A percentile compares a stretch with the other conserved stretches of the same genome.
Conservation (phyloP, 2,113 vertebrate species). For the Prietella phreatophila region DNA sequence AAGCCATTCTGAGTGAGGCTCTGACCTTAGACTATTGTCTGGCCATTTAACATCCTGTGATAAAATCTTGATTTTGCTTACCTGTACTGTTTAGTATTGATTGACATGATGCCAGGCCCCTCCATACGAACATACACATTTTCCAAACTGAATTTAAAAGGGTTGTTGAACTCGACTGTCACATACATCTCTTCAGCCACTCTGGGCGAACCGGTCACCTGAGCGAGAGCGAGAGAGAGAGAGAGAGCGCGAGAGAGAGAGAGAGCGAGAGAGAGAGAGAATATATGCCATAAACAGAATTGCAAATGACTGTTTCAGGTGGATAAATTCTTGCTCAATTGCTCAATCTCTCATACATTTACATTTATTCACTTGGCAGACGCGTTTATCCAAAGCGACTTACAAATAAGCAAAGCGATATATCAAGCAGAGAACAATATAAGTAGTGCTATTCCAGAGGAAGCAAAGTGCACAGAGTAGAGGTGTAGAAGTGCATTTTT, state of each 20-base stretch:
- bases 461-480: no score
- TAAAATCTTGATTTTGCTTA: conserved; percentile 56
- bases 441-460: no score
- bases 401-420: no score
- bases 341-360: no score
- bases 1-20: not conserved
- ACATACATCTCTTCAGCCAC: conserved; percentile 78
- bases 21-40: not conserved
- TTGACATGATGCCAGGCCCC: conserved; percentile 77
- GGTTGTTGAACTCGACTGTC: conserved; percentile 85
- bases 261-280: not conserved
- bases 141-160: conserved; percentile 77
- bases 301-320: no score
- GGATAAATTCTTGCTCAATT: no score
- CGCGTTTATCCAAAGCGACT: no score
- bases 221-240: not conserved
- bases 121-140: conserved; percentile 79
- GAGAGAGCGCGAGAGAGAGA: not conserved
- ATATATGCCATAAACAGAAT: no score
- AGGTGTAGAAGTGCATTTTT: no score
- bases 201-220: conserved; percentile 61
- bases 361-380: no score
- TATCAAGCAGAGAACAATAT: no score
- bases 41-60: not conserved
- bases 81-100: conserved; percentile 78